Base-by-base conservation (phyloP, 2,888 invertebrate genomes). In the Alviniconcha strummeri region DNA sequence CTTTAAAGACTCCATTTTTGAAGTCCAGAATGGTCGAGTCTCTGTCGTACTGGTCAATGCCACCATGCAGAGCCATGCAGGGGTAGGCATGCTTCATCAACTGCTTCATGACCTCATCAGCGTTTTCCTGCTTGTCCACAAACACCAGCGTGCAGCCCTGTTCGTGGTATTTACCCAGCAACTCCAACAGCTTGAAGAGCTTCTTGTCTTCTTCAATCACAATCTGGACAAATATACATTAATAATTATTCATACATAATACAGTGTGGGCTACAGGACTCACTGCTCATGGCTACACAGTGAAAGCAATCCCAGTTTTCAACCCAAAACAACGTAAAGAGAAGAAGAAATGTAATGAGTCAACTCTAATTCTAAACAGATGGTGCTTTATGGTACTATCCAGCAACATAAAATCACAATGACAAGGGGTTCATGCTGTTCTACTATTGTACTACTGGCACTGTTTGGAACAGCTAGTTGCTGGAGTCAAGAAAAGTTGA, bases 31-130 rank as follows among this genome's bases (percentile, higher is more conserved):
- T 99, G 60, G 98, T 99, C 6, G 98, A 98, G 94, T 99, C 99
- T 89, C 99, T 95, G 95, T 99, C 99, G 94, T 98, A 99, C 95
- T 99, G 99, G 95, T 99, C 99, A 92, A 99, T 99, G 89, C 99
- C 99, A 84, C 99, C 99, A 92, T 99, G 99, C 81, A 99, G 95
- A 83, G 99, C 98, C 96, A 99, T 96, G 92, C 99, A 99, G 17
- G 97, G 96, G 93, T 99, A 99, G 0, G 98, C 97, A 0, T 98
- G 97, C 93, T 97, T 98, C 97, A 99, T 97, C 2, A 99, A 95
- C 91, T 99, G 98, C 92, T 98, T 98, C 93, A 94, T 93, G 82
- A 94, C 85, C 77, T 97, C 97, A 93, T 99, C 99, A 0, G 99
- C 99, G 92, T 98, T 97, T 93, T 99, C 99, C 94, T 99, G 99